Percentiles rank a stretch among this genome's conserved stretches.
Conservation (phyloP, 2,113 vertebrate species). For the Hiodon alosoides region DNA sequence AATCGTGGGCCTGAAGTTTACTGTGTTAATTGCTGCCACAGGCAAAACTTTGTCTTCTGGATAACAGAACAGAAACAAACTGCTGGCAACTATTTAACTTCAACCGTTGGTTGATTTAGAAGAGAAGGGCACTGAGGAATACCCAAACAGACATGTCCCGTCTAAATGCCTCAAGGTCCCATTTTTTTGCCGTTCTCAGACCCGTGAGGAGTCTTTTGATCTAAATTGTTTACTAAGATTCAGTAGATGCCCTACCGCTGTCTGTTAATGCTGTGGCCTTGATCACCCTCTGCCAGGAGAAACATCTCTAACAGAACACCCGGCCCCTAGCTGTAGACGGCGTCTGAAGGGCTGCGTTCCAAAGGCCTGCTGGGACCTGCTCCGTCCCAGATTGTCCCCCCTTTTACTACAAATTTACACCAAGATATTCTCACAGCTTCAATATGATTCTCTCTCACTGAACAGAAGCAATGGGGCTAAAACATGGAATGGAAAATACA, state of each 20-base stretch:
- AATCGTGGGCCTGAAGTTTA: no score
- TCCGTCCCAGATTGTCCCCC: background rate
- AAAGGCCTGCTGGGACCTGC: background rate
- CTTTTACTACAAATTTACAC: background rate
- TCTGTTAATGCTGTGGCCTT: background rate
- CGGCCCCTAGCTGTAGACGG: background rate
- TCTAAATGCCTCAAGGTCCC: background rate
- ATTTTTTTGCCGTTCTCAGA: background rate
- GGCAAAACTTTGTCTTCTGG: background rate
- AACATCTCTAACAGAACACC: background rate
- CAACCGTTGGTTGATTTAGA: background rate
- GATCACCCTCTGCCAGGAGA: background rate
- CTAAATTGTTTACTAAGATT: slow-evolving; percentile 8
- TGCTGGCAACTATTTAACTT: background rate
- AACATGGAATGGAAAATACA: background rate
- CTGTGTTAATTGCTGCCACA: background rate
- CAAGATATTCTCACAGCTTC: background rate
- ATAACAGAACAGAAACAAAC: background rate
- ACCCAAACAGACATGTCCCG: background rate
- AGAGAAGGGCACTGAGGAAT: background rate
- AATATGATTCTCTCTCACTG: background rate
- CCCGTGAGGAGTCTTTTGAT: slow-evolving; percentile 6
- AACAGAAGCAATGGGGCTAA: background rate
- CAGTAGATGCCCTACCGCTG: background rate
- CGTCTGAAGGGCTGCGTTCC: background rate